Percentiles rank a stretch among this genome's conserved stretches.
Evolutionary conservation across 2,888 invertebrate species (phyloP).

Genomic region (Heliothis peltigera): DNA sequence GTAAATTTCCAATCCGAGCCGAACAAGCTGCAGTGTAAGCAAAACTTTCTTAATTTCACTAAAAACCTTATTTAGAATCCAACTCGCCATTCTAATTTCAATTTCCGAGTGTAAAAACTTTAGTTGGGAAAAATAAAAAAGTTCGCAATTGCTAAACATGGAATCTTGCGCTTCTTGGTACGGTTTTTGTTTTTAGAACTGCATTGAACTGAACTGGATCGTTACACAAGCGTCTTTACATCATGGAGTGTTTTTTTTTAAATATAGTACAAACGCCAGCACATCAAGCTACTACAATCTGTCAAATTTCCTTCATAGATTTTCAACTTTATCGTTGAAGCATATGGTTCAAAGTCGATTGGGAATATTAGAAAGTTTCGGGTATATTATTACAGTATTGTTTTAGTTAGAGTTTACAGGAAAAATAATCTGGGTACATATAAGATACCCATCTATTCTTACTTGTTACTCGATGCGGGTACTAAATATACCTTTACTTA

Average conservation of each 20-base stretch:
- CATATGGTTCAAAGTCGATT: no score
- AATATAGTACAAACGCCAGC: no score
- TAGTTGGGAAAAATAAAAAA: slow-evolving; percentile 49
- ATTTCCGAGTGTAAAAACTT: slow-evolving; percentile 47
- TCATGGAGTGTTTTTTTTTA: background rate
- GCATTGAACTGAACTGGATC: slow-evolving; percentile 6
- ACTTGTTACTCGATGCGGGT: slow-evolving; percentile 17
- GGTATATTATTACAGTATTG: no score
- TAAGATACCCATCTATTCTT: background rate
- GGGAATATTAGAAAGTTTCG: no score
- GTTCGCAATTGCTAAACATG: slow-evolving; percentile 43
- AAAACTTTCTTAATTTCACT: slow-evolving; percentile 50
- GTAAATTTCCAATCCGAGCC: slow-evolving; percentile 19
- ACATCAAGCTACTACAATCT: no score
- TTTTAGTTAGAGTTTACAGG: no score
- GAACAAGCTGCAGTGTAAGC: slow-evolving; percentile 29
- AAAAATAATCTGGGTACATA: background rate
- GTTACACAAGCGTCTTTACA: slow-evolving; percentile 7
- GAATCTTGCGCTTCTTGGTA: slow-evolving; percentile 31
- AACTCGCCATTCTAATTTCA: slow-evolving; percentile 51
- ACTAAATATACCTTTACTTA: slow-evolving; percentile 3
- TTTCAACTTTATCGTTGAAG: no score
- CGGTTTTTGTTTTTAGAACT: slow-evolving; percentile 31
- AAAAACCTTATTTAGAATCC: slow-evolving; percentile 42
- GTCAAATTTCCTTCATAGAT: no score